A percentile compares a stretch with the other conserved stretches of the same genome.
These are phyloP conservation scores for Phaonia tiefii DNA, from an alignment of 2,888 invertebrate genomes.

Conservation along the genomic window DNA sequence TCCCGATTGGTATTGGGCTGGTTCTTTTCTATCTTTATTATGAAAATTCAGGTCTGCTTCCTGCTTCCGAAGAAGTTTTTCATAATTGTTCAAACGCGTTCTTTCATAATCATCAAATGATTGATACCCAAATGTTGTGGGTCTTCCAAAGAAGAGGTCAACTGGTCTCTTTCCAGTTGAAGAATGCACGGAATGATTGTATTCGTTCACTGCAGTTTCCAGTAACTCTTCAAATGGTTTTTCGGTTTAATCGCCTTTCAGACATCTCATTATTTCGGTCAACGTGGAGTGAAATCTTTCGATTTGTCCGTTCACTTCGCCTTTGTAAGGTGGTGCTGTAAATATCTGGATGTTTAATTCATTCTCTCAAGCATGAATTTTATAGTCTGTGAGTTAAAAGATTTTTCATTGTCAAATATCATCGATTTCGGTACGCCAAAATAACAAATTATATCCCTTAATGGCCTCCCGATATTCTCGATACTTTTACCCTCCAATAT, in stretches of 20 bases:
- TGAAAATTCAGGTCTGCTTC: too few species aligned
- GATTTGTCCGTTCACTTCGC: slow-evolving; percentile 38
- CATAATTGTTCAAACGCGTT: too few species aligned
- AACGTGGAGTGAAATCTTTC: slow-evolving; percentile 43
- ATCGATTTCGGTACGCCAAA: not conserved
- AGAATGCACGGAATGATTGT: too few species aligned
- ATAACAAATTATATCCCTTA: not conserved
- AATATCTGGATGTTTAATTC: slow-evolving; percentile 36
- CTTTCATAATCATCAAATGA: too few species aligned
- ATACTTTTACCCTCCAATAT: not conserved
- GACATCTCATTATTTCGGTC: slow-evolving; percentile 42
- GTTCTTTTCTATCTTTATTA: too few species aligned
- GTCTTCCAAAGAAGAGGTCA: slow-evolving; percentile 37
- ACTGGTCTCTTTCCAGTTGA: too few species aligned
- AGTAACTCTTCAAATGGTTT: not conserved
- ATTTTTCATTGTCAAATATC: slow-evolving; percentile 48
- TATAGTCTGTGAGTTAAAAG: slow-evolving; percentile 38
- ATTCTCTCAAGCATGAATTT: slow-evolving; percentile 40
- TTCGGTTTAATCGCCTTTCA: not conserved
- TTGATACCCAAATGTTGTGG: too few species aligned
- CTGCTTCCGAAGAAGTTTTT: too few species aligned
- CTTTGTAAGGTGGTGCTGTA: slow-evolving; percentile 42
- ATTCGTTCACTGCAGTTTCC: not conserved
- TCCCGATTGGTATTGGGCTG: too few species aligned
- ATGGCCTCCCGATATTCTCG: not conserved